Conservation (phyloP, 92 coral and sea anemone genomes). For the Ricordea florida region DNA sequence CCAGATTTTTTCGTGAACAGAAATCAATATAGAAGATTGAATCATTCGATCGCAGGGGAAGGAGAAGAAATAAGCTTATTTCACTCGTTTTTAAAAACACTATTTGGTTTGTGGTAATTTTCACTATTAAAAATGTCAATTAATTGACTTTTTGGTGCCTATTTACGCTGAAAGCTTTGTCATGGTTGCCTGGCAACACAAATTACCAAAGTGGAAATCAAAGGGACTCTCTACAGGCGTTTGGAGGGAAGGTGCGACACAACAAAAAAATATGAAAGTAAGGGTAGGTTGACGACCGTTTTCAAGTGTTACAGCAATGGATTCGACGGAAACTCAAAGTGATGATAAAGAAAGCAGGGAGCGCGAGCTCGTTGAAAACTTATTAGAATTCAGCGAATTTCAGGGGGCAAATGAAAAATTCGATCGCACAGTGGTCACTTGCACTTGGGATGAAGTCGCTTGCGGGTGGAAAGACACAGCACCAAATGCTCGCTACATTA, state of each 20-base stretch:
- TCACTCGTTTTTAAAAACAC: too few species aligned
- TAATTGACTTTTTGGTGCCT: neutral
- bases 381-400: constrained; percentile 19
- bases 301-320: neutral
- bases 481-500: constrained; percentile 69
- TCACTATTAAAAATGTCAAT: neutral
- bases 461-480: constrained; percentile 73
- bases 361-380: constrained; percentile 6
- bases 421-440: constrained; percentile 59
- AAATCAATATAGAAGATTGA: too few species aligned
- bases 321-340: neutral
- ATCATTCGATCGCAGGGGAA: too few species aligned
- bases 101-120: too few species aligned
- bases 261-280: too few species aligned
- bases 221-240: constrained; percentile 8
- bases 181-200: constrained; percentile 22
- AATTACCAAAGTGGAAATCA: neutral
- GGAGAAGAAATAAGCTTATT: too few species aligned
- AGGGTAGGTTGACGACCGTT: neutral
- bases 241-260: neutral
- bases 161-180: neutral
- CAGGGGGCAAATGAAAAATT: constrained; percentile 38
- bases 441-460: constrained; percentile 79
- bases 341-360: neutral
- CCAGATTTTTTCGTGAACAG: too few species aligned